A percentile compares a stretch with the other conserved stretches of the same genome.
phyloP scores from a whole-genome alignment of 2,888 invertebrate species.

The Pristionchus maxplancki region DNA sequence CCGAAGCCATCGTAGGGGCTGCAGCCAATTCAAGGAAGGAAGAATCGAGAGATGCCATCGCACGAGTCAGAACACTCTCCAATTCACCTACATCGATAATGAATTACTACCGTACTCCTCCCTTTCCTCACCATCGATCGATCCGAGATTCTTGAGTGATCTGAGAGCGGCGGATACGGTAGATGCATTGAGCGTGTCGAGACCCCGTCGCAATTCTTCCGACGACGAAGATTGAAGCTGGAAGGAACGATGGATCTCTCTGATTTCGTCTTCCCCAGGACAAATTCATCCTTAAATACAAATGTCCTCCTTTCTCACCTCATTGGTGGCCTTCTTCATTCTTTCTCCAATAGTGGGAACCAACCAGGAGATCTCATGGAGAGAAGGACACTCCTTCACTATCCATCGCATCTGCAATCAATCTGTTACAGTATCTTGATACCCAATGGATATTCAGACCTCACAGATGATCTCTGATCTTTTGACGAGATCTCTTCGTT shows the following conservation, averaged over 20 bases:
- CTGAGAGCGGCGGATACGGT: slow-evolving; percentile 63
- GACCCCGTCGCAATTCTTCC: slow-evolving; percentile 68
- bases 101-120: slow-evolving; percentile 10
- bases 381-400: slow-evolving; percentile 60
- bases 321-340: slow-evolving; percentile 59
- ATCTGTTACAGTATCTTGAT: background rate
- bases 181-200: slow-evolving; percentile 69
- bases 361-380: slow-evolving; percentile 63
- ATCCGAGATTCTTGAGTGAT: slow-evolving; percentile 63
- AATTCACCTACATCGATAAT: slow-evolving; percentile 48
- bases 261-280: background rate
- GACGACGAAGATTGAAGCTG: slow-evolving; percentile 60
- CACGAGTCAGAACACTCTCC: background rate
- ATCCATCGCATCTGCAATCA: slow-evolving; percentile 58
- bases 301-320: slow-evolving; percentile 52
- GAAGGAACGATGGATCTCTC: background rate
- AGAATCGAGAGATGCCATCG: slow-evolving; percentile 24
- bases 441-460: background rate
- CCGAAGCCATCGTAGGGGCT: background rate
- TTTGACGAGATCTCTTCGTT: slow-evolving; percentile 65
- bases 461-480: slow-evolving; percentile 58
- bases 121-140: slow-evolving; percentile 57
- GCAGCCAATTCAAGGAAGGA: slow-evolving; percentile 45
- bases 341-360: slow-evolving; percentile 60
- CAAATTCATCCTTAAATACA: slow-evolving; percentile 19